Base-by-base conservation (phyloP, 2,113 vertebrate genomes). In the Sceloporus tristichus region DNA sequence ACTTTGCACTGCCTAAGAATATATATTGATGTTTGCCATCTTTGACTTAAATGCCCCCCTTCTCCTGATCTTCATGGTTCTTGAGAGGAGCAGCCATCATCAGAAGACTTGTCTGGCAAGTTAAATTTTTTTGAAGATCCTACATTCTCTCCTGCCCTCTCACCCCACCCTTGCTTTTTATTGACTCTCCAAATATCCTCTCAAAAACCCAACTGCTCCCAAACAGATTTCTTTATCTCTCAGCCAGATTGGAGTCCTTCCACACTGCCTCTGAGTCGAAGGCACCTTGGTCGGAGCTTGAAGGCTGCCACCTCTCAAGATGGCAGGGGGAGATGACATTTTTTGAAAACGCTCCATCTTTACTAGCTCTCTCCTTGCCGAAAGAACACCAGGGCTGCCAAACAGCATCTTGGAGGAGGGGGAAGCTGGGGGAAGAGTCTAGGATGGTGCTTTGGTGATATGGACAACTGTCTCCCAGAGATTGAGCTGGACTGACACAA, bases 241-340 rank as follows among this genome's bases (percentile, higher is more conserved):
- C 86, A 95, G 96, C 97, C 97, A 97, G 96, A 85, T 94, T 97
- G 96, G 96, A 97, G 93, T 74, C 4, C n/a, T 13, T 96, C 94
- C 95, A 93, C 95, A 93, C 91, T 62, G 92, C 90, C 93, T 91
- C 86, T 91, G 92, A 87, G 93, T 94, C 92, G 71, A 81, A 95
- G 94, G 93, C 84, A 68, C 89, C 93, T 75, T 7, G 1, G 82
- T 82, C 91, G n/a, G 83, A 56, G 82, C 93, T 85, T 62, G 82
- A 94, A 95, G 91, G 86, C 89, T 93, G 94, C 91, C 94, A 89
- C 95, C 91, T 85, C 95, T 56, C 68, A 93, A 84, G 91, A 92
- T 86, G 91, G 92, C 89, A 65, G 54, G 85, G 0, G 91, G 82
- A 93, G 93, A 87, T 88, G 93, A 85, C 86, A 94, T 95, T 92